A percentile compares a stretch with the other conserved stretches of the same genome.
Evolutionary conservation across 37 sponge, comb jelly and placozoan genomes (phyloP).

Genomic region (Diacarnus erythraeanus): DNA sequence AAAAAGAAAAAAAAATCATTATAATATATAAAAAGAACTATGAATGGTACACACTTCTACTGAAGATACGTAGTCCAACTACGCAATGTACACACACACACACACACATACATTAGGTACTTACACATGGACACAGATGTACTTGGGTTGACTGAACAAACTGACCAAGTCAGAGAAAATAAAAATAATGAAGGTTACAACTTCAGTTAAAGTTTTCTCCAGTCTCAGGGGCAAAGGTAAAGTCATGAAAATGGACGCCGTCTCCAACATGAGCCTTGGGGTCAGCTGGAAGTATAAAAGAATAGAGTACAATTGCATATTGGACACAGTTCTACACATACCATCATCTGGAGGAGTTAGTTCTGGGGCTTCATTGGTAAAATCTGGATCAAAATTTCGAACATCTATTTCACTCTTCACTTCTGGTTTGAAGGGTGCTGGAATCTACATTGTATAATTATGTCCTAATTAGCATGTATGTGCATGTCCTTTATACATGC

Average conservation of each 20-base stretch:
- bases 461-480: background rate
- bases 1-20: too few species aligned
- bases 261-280: conserved; percentile 74
- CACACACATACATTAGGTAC: conserved; percentile 1
- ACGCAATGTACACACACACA: background rate
- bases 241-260: conserved; percentile 74
- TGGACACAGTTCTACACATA: too few species aligned
- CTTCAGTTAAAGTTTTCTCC: conserved; percentile 52
- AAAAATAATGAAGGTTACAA: background rate
- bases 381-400: conserved; percentile 85
- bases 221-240: conserved; percentile 65
- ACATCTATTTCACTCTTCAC: conserved; percentile 71
- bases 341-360: conserved; percentile 88
- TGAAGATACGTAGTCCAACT: too few species aligned
- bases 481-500: conserved; percentile 7
- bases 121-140: background rate
- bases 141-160: background rate
- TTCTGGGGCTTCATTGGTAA: conserved; percentile 81
- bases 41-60: too few species aligned
- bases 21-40: too few species aligned
- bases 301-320: too few species aligned
- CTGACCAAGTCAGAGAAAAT: background rate
- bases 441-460: conserved; percentile 34
- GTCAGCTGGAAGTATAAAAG: too few species aligned
- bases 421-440: conserved; percentile 85